Evolutionary conservation across 2,113 vertebrate genomes (phyloP).

Genomic region (Ceratotherium simum): DNA sequence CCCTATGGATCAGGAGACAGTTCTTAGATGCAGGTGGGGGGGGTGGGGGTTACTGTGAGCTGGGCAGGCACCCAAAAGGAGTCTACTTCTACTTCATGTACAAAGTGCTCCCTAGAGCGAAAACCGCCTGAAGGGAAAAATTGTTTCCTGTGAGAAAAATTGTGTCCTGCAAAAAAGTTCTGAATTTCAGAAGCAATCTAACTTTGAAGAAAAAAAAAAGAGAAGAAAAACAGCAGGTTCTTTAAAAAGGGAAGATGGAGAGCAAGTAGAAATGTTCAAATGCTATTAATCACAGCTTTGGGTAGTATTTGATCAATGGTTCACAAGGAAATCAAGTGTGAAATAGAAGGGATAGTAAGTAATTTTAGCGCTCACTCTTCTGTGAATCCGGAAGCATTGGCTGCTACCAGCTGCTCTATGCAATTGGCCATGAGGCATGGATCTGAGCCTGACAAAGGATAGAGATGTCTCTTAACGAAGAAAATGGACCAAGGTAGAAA

Average conservation of each 20-base stretch:
- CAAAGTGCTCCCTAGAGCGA: not conserved
- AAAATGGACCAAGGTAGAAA: not conserved
- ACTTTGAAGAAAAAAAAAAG: not conserved
- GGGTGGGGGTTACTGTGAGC: not conserved
- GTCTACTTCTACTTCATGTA: not conserved
- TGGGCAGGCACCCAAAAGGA: not conserved
- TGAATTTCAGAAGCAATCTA: not conserved
- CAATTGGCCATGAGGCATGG: not conserved
- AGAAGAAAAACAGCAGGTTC: not conserved
- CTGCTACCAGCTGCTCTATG: not conserved
- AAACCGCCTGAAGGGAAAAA: not conserved
- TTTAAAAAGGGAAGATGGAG: not conserved
- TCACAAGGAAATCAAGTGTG: conserved; percentile 25
- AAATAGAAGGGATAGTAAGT: not conserved
- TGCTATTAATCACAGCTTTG: not conserved
- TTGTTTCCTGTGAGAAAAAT: not conserved
- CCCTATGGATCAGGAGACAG: not conserved
- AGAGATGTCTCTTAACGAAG: not conserved
- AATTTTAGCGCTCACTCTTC: not conserved
- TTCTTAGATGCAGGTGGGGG: not conserved
- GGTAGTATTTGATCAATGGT: not conserved
- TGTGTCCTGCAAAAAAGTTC: not conserved
- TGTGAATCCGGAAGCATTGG: not conserved
- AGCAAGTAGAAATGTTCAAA: not conserved
- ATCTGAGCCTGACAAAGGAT: not conserved